These are phyloP conservation scores for Dicyrtomina minuta DNA, from an alignment of 2,888 invertebrate species.

Conservation along the genomic window DNA sequence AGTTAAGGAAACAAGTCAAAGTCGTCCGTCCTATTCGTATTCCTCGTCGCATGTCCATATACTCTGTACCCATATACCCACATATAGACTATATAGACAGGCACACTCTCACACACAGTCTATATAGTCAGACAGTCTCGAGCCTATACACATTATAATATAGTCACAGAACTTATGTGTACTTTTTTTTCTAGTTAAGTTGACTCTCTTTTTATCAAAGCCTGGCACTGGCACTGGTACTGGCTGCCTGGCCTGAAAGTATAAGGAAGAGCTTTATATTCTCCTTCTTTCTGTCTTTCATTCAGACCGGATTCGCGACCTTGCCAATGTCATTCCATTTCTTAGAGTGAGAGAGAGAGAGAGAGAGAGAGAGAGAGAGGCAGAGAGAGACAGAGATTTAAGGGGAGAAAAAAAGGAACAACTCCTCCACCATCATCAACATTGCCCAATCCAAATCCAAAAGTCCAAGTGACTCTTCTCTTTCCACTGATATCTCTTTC, in stretches of 20 bases:
- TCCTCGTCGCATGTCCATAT: no score
- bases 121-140: no score
- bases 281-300: neutral
- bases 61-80: neutral
- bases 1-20: neutral
- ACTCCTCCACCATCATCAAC: slow-evolving; percentile 19
- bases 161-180: no score
- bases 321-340: slow-evolving; percentile 36
- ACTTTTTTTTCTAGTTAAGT: neutral
- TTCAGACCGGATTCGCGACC: slow-evolving; percentile 40
- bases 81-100: no score
- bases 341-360: no score
- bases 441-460: neutral
- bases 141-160: no score
- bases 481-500: neutral
- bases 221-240: no score
- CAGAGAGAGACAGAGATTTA: slow-evolving; percentile 3
- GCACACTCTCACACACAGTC: no score
- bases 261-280: no score
- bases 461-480: neutral
- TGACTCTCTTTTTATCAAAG: neutral
- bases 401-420: neutral
- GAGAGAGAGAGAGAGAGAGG: no score
- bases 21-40: no score
- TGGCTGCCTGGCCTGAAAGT: no score